These are phyloP conservation scores for Mythimna loreyi DNA, from an alignment of 2,888 invertebrate species.

Conservation along the genomic window DNA sequence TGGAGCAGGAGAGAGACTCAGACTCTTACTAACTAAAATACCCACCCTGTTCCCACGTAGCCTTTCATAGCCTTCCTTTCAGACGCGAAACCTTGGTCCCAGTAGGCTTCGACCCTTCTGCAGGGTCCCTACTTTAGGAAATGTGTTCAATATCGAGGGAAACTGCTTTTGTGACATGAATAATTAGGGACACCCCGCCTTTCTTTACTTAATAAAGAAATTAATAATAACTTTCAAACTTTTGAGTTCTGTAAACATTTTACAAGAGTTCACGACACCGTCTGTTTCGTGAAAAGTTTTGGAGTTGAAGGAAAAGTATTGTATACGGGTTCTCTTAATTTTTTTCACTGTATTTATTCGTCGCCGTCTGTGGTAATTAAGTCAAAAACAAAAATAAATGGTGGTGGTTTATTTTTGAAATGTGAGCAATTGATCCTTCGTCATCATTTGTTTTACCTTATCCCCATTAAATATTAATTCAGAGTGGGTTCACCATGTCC, in stretches of 20 bases:
- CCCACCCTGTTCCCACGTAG: too few species aligned
- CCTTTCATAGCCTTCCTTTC: too few species aligned
- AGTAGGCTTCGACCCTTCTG: too few species aligned
- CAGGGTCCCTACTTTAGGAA: too few species aligned
- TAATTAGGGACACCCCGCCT: neutral
- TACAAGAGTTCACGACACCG: conserved; percentile 5
- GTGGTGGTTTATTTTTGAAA: neutral
- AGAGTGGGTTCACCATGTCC: neutral
- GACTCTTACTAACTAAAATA: too few species aligned
- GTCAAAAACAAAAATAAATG: neutral
- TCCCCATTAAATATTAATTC: neutral
- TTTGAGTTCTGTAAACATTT: conserved; percentile 19
- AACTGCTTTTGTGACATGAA: neutral
- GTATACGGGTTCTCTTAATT: conserved; percentile 8
- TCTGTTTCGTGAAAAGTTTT: conserved; percentile 17
- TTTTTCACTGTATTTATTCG: neutral
- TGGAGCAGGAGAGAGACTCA: too few species aligned
- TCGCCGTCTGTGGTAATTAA: neutral
- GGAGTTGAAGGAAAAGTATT: conserved; percentile 17
- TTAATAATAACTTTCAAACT: conserved; percentile 25
- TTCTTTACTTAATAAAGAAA: conserved; percentile 12
- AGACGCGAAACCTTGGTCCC: too few species aligned
- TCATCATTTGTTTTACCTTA: neutral
- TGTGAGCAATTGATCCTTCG: neutral
- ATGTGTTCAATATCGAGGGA: neutral